Percentiles rank a stretch among this genome's conserved stretches.
These are phyloP conservation scores for Empis stercorea DNA, from an alignment of 2,888 invertebrate species.

Conservation along the genomic window DNA sequence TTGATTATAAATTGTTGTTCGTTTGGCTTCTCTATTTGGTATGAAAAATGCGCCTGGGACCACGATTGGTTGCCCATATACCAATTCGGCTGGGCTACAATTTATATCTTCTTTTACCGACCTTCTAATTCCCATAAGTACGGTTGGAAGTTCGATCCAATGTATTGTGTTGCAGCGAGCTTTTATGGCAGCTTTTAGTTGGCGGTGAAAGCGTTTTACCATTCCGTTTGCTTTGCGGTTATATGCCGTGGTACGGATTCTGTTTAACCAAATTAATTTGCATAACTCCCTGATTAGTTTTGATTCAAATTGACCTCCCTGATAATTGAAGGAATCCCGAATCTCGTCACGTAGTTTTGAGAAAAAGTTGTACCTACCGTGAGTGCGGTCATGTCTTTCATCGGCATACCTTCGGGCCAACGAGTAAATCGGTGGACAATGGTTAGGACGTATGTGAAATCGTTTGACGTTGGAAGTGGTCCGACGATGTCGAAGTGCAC, in stretches of 20 bases:
- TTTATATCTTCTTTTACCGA: no score
- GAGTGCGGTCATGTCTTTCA: neutral
- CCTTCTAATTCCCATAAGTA: no score
- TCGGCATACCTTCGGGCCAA: neutral
- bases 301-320: neutral
- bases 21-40: no score
- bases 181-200: neutral
- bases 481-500: neutral
- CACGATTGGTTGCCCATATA: no score
- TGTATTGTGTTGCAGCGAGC: neutral
- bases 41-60: no score
- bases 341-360: neutral
- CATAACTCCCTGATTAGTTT: neutral
- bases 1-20: no score
- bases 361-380: neutral
- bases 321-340: neutral
- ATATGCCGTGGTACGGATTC: neutral
- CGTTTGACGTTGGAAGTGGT: neutral
- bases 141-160: neutral
- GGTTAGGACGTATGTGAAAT: neutral
- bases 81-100: no score
- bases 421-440: neutral
- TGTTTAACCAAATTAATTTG: neutral
- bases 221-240: neutral
- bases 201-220: neutral